Base-by-base conservation (phyloP, 1,140 invertebrate genomes). In the Neodiprion fabricii region DNA sequence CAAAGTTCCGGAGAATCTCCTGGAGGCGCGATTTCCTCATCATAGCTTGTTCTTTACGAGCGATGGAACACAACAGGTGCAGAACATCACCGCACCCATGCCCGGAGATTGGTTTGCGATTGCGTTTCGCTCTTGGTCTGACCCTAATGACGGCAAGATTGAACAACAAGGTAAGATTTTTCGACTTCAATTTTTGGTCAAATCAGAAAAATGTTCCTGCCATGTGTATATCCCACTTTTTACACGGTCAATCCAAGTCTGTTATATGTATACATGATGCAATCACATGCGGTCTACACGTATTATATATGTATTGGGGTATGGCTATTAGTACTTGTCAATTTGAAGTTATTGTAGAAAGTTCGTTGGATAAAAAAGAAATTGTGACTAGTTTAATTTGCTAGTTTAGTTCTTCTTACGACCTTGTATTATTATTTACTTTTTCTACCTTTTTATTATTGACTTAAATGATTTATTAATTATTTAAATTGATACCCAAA, bases 81-180 rank as follows among this genome's bases (percentile, higher is more conserved):
- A 92, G 50, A 89, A 87, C 75, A 88, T 93, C 14, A 87, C 89
- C 14, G 91, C 91, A 67, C 95, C 95, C 0, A 85, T 91, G 10
- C 90, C 94, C 0, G 95, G 95, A 2, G 92, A 92, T 79, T 96
- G 95, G 94, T 96, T 93, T 87, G 93, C 92, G 1, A 90, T 94
- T 48, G 93, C 93, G 8, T 96, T 95, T 86, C 87, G 95, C 74
- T 91, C 92, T 48, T 94, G 93, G 91, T 89, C 90, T 28, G 92
- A 94, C 89, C 94, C 93, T 9, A 90, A 91, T 78, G 89, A 89
- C 47, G 91, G 92, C 75, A 91, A 91, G 78, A 94, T 95, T 77
- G 91, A 91, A 77, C 94, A 94, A 78, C 90, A 94, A 91, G 94
- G 94, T 94, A 84, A 79, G 78, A 48, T 76, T 70, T 73, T 50